Conservation (phyloP, 2,113 vertebrate genomes). For the Halichoeres trimaculatus region DNA sequence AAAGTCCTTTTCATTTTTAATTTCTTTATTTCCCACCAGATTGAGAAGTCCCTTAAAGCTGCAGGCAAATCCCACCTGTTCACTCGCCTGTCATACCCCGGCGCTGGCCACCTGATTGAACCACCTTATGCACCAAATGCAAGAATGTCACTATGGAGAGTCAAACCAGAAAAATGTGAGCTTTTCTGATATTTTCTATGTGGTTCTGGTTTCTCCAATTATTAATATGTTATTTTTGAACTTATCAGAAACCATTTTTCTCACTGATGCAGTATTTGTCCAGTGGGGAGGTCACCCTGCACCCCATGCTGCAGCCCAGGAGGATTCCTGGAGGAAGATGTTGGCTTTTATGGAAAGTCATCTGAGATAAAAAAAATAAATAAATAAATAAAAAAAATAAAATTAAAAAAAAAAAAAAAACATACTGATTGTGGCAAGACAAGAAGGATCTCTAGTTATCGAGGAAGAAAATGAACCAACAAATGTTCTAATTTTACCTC, state of each 20-base stretch:
- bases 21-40: conserved; percentile 59
- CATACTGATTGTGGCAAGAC: too few relatives aligned
- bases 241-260: background rate
- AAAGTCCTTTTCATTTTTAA: too few relatives aligned
- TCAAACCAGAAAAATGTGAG: conserved; percentile 71
- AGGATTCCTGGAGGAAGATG: conserved; percentile 77
- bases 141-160: conserved; percentile 43
- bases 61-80: conserved; percentile 75
- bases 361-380: conserved; percentile 31
- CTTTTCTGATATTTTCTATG: background rate
- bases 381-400: background rate
- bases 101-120: conserved; percentile 81
- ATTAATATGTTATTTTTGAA: background rate
- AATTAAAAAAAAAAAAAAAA: background rate
- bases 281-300: conserved; percentile 72
- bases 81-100: conserved; percentile 73
- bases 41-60: conserved; percentile 62
- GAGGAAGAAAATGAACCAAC: background rate
- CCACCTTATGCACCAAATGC: conserved; percentile 71
- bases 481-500: background rate
- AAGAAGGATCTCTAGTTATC: too few relatives aligned
- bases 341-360: conserved; percentile 66
- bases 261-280: conserved; percentile 59
- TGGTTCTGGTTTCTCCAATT: background rate
- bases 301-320: conserved; percentile 74